These are phyloP conservation scores for Nomada ferruginata DNA, from an alignment of 2,888 invertebrate species.

Conservation along the genomic window DNA sequence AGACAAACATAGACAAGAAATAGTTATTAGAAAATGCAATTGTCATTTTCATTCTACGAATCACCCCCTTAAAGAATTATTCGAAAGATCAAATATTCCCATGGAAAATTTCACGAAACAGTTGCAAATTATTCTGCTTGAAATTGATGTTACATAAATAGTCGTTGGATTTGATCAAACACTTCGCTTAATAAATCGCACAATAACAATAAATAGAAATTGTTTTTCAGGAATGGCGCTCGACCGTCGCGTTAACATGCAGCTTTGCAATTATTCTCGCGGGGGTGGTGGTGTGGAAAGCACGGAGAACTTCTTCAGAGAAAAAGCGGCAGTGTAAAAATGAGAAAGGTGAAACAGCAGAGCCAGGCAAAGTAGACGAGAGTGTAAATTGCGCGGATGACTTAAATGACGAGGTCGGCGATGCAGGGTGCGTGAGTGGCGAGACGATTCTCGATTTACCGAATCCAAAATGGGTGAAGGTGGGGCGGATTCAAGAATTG, in stretches of 20 bases:
- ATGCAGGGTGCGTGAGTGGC: background rate
- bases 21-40: too few species aligned
- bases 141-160: too few species aligned
- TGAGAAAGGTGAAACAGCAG: background rate
- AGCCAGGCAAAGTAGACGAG: background rate
- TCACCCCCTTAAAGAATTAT: too few species aligned
- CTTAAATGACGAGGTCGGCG: background rate
- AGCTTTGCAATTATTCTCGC: slow-evolving; percentile 35
- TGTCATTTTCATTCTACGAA: too few species aligned
- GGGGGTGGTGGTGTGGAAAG: slow-evolving; percentile 38
- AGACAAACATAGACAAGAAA: background rate
- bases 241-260: slow-evolving; percentile 52
- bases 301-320: background rate
- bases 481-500: slow-evolving; percentile 80
- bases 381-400: background rate
- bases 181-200: too few species aligned
- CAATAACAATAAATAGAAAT: too few species aligned
- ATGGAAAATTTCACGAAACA: too few species aligned
- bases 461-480: slow-evolving; percentile 78
- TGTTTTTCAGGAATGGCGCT: slow-evolving; percentile 42
- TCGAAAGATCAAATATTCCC: too few species aligned
- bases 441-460: slow-evolving; percentile 44
- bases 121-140: too few species aligned
- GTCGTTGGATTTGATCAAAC: too few species aligned
- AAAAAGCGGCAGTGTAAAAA: background rate